phyloP scores from a whole-genome alignment of 2,797 vertebrate genomes.

The Semaprochilodus insignis region DNA sequence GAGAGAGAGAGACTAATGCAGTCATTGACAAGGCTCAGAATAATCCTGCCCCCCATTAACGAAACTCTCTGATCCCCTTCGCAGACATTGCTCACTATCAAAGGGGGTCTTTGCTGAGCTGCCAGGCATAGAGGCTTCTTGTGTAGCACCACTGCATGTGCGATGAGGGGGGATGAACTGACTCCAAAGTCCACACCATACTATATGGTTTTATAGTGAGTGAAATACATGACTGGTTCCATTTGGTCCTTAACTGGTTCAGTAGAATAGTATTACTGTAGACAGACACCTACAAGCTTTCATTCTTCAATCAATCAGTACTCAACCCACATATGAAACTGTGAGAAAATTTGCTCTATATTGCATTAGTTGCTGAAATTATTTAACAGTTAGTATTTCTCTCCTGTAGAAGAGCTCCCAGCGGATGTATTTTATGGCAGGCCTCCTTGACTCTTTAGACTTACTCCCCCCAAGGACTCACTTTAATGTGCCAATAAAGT shows the following conservation, averaged over 20 bases:
- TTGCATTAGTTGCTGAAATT: not conserved
- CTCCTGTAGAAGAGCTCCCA: not conserved
- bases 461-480: constrained; percentile 11
- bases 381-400: constrained; percentile 20
- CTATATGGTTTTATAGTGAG: not conserved
- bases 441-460: not conserved
- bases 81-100: constrained; percentile 51
- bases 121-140: constrained; percentile 45
- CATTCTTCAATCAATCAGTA: not conserved
- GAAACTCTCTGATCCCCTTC: constrained; percentile 50
- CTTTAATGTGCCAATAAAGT: constrained; percentile 28
- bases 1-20: constrained; percentile 14
- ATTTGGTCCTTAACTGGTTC: not conserved
- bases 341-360: not conserved
- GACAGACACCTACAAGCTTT: not conserved
- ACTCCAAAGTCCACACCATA: constrained; percentile 5
- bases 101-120: constrained; percentile 47
- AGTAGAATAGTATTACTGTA: not conserved
- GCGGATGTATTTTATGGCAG: not conserved
- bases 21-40: constrained; percentile 31
- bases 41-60: constrained; percentile 40
- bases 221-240: not conserved
- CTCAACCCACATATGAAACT: too few species aligned
- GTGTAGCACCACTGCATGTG: constrained; percentile 37
- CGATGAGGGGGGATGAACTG: constrained; percentile 28